A percentile compares a stretch with the other conserved stretches of the same genome.
Conservation (phyloP, 2,888 invertebrate species). For the Sipunculus nudus region DNA sequence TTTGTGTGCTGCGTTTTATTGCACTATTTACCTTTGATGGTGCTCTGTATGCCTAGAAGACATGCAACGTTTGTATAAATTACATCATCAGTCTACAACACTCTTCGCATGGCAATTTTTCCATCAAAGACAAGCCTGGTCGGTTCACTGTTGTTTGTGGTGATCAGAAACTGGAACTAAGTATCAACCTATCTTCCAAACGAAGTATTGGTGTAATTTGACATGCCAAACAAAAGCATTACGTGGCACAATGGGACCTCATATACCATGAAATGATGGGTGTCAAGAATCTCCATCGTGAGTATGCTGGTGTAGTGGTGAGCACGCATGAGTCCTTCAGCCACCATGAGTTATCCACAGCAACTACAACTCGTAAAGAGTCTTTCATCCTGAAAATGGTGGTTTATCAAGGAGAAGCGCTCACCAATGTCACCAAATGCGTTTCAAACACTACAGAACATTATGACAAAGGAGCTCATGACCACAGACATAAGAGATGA, state of each 20-base stretch:
- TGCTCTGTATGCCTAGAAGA: constrained; percentile 10
- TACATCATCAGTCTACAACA: constrained; percentile 12
- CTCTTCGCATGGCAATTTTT: constrained; percentile 6
- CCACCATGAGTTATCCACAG: constrained; percentile 4
- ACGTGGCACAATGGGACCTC: constrained; percentile 14
- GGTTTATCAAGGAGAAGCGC: constrained; percentile 8
- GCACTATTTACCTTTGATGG: constrained; percentile 13
- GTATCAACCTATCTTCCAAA: constrained; percentile 7
- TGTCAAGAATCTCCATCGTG: constrained; percentile 10
- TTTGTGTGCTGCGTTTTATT: constrained; percentile 12
- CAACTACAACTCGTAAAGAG: constrained; percentile 4
- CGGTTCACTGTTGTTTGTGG: constrained; percentile 16
- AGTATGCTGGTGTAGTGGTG: constrained; percentile 3
- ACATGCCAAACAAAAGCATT: constrained; percentile 13
- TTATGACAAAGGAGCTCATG: constrained; percentile 11
- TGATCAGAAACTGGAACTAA: constrained; percentile 9
- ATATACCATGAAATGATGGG: constrained; percentile 19
- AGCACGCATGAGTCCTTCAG: constrained; percentile 4
- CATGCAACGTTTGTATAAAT: constrained; percentile 8
- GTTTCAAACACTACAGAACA: not conserved
- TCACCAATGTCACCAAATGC: constrained; percentile 5
- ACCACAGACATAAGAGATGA: constrained; percentile 1
- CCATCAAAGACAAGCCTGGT: constrained; percentile 10
- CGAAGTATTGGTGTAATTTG: constrained; percentile 12
- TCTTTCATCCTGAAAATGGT: not conserved